Evolutionary conservation across 2,888 invertebrate genomes (phyloP).

Genomic region (Patella ulyssiponensis): DNA sequence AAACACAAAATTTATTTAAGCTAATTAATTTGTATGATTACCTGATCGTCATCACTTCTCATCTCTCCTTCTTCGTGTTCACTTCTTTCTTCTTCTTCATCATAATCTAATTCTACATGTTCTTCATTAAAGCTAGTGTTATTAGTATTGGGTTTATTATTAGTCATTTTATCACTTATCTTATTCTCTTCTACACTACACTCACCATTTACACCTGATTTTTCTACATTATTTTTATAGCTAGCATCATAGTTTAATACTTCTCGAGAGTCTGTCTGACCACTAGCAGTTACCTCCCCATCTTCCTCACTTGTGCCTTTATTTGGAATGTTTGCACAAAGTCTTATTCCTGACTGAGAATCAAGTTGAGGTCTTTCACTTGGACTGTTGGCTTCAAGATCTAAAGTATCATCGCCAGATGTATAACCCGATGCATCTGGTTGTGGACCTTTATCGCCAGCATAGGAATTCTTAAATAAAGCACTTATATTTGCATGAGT

Average conservation of each 20-base stretch:
- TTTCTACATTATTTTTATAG: not conserved
- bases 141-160: conserved; percentile 25
- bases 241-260: too few species aligned
- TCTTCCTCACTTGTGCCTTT: conserved; percentile 18
- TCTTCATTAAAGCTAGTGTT: conserved; percentile 59
- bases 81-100: conserved; percentile 63
- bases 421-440: not conserved
- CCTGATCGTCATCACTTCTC: conserved; percentile 41
- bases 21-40: not conserved
- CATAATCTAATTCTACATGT: conserved; percentile 72
- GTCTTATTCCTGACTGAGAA: not conserved
- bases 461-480: not conserved
- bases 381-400: not conserved
- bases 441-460: not conserved
- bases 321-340: not conserved
- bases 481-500: not conserved
- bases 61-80: conserved; percentile 49
- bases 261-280: conserved; percentile 27
- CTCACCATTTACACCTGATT: not conserved
- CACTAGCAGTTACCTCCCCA: conserved; percentile 19
- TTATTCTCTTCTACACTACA: conserved; percentile 34
- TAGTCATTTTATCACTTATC: conserved; percentile 6
- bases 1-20: too few species aligned
- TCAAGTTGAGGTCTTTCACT: not conserved
- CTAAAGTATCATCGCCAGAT: not conserved